phyloP scores from a whole-genome alignment of 2,113 vertebrate species.

The Scomber japonicus region DNA sequence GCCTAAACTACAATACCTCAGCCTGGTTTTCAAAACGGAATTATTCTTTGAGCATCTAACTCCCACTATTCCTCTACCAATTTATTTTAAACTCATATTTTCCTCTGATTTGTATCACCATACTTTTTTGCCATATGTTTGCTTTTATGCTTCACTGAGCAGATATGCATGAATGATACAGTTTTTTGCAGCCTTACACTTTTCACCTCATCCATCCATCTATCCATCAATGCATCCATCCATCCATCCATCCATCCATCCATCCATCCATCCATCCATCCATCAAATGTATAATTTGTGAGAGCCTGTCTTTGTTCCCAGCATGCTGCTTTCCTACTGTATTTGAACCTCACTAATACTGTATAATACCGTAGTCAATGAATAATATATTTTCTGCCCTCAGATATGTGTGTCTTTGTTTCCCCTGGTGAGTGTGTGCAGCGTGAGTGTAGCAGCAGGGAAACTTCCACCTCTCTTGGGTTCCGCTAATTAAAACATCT shows the following conservation, averaged over 20 bases:
- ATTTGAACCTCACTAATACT: constrained; percentile 1
- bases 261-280: neutral
- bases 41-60: neutral
- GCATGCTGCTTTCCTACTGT: neutral
- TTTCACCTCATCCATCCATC: neutral
- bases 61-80: neutral
- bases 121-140: neutral
- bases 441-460: neutral
- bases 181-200: neutral
- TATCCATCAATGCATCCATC: too few species aligned
- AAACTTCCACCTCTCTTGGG: constrained; percentile 37
- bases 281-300: constrained; percentile 10
- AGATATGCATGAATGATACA: neutral
- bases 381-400: constrained; percentile 24
- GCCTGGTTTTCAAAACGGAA: constrained; percentile 26
- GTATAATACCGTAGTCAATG: constrained; percentile 6
- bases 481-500: constrained; percentile 62
- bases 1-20: neutral
- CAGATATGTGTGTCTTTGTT: neutral
- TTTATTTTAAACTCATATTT: neutral
- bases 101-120: neutral
- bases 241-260: too few species aligned
- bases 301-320: neutral
- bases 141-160: neutral
- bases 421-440: constrained; percentile 26